These are phyloP conservation scores for Antheraea yamamai DNA, from an alignment of 2,888 invertebrate species.

Conservation along the genomic window DNA sequence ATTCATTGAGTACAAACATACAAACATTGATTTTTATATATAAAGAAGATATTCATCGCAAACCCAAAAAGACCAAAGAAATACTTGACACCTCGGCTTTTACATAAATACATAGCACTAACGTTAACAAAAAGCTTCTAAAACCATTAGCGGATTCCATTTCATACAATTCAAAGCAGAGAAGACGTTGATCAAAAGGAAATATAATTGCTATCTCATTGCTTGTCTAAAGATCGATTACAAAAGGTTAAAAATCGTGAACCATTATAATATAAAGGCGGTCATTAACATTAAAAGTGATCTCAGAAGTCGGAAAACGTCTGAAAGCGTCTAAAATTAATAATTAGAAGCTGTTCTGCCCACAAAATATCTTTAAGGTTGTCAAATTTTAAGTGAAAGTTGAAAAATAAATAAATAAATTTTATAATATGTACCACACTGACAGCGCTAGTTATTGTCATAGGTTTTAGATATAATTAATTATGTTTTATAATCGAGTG, in stretches of 20 bases:
- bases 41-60: too few relatives aligned
- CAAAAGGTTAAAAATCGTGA: slow-evolving; percentile 20
- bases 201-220: slow-evolving; percentile 10
- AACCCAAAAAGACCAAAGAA: too few relatives aligned
- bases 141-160: not conserved
- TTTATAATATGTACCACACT: not conserved
- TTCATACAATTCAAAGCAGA: not conserved
- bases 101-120: not conserved
- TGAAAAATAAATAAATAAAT: not conserved
- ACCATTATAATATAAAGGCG: slow-evolving; percentile 15
- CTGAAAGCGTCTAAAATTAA: slow-evolving; percentile 24
- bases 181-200: slow-evolving; percentile 9
- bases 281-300: slow-evolving; percentile 15
- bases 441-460: not conserved
- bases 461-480: not conserved
- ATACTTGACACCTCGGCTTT: too few relatives aligned
- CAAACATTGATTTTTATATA: too few relatives aligned
- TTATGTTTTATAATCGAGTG: too few relatives aligned
- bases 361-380: slow-evolving; percentile 13
- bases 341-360: slow-evolving; percentile 26
- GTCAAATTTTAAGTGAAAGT: not conserved
- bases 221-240: not conserved
- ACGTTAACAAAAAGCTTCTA: not conserved
- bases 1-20: too few relatives aligned
- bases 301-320: slow-evolving; percentile 9